These are phyloP conservation scores for Taenioides sp. DNA, from an alignment of 2,797 vertebrate species.

Conservation along the genomic window DNA sequence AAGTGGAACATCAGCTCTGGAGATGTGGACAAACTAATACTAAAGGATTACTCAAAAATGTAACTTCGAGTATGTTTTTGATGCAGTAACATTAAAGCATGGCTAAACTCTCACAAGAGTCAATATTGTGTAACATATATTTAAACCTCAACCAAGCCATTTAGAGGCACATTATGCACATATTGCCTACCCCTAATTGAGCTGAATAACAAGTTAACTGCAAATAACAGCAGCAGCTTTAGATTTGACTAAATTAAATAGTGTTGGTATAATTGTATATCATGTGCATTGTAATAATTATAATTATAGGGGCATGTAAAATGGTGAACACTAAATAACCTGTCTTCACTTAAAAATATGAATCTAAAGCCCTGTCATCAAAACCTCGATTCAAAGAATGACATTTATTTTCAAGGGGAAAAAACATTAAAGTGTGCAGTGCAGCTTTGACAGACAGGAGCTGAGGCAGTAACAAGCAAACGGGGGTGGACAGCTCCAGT, in stretches of 20 bases:
- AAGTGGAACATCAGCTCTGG: too few relatives aligned
- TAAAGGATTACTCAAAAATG: too few relatives aligned
- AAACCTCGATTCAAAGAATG: constrained; percentile 22
- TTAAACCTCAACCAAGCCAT: too few relatives aligned
- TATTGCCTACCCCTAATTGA: too few relatives aligned
- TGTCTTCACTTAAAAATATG: constrained; percentile 14
- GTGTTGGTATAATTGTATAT: neutral
- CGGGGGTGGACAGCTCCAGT: constrained; percentile 24
- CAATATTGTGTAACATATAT: too few relatives aligned
- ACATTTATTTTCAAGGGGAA: constrained; percentile 22
- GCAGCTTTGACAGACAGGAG: constrained; percentile 10
- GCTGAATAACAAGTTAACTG: constrained; percentile 28
- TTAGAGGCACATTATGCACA: neutral
- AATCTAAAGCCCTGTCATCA: constrained; percentile 20
- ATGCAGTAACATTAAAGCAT: too few relatives aligned
- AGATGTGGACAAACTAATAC: too few relatives aligned
- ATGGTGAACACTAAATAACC: constrained; percentile 6
- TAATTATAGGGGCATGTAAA: neutral
- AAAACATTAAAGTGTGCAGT: constrained; percentile 22
- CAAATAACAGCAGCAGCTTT: constrained; percentile 43
- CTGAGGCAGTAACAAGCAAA: constrained; percentile 18
- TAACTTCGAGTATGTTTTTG: too few relatives aligned
- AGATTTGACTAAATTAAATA: constrained; percentile 5
- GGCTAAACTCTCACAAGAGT: too few relatives aligned
- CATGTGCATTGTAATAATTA: neutral